Conservation (phyloP, 2,888 invertebrate species). For the Timema podura region DNA sequence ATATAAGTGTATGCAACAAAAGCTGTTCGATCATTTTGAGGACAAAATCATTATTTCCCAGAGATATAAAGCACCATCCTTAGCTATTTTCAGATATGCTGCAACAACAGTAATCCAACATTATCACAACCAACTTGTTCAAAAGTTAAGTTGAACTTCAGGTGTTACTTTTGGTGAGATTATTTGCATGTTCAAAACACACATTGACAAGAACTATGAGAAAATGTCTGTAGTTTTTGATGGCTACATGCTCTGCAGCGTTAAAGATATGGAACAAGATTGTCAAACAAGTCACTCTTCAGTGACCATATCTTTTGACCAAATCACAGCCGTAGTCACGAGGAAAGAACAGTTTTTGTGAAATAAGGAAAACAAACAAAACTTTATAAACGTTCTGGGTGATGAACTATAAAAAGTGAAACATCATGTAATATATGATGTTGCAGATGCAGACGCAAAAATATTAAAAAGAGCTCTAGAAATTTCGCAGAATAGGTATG, state of each 20-base stretch:
- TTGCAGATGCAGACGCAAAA: background rate
- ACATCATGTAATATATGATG: background rate
- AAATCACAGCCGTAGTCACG: background rate
- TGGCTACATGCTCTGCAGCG: background rate
- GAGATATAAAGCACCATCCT: too few relatives aligned
- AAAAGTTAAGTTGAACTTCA: too few relatives aligned
- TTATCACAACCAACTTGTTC: too few relatives aligned
- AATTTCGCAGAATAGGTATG: background rate
- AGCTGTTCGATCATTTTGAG: too few relatives aligned
- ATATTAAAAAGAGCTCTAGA: background rate
- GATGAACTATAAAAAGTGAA: background rate
- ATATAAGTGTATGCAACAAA: too few relatives aligned
- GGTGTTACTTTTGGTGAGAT: background rate
- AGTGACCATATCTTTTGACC: background rate
- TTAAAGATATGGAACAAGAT: slow-evolving; percentile 1
- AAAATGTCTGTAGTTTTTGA: too few relatives aligned
- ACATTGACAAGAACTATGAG: too few relatives aligned
- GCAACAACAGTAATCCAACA: too few relatives aligned
- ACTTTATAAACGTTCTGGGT: background rate
- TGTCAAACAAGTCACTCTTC: too few relatives aligned
- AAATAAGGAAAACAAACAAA: background rate
- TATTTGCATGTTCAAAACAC: too few relatives aligned
- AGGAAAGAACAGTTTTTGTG: background rate
- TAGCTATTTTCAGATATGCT: too few relatives aligned
- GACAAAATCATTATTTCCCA: too few relatives aligned